phyloP scores from a whole-genome alignment of 1,140 invertebrate species.

The Platyscapa corneri region DNA sequence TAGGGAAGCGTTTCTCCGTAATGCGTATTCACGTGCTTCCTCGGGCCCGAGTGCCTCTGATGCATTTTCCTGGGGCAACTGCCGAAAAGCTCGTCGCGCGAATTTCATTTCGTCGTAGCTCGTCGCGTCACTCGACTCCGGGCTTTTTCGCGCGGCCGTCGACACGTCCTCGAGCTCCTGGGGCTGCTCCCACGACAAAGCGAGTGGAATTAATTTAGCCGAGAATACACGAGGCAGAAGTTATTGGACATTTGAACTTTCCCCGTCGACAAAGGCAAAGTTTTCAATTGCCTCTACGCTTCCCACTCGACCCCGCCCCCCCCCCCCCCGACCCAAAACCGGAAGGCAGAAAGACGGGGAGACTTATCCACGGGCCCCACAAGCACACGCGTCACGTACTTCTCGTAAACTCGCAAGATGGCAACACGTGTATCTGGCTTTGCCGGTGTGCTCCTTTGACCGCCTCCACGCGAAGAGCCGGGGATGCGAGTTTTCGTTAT shows the following conservation, averaged over 20 bases:
- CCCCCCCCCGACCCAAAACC: no score
- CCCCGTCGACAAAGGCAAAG: not conserved
- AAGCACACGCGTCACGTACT: conserved; percentile 37
- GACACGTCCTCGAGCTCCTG: not conserved
- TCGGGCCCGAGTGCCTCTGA: no score
- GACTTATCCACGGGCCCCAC: not conserved
- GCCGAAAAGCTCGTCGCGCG: not conserved
- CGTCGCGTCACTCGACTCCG: not conserved
- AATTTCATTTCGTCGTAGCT: not conserved
- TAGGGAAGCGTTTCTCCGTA: conserved; percentile 25
- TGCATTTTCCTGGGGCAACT: not conserved
- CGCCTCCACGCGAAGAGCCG: not conserved
- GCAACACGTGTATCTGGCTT: conserved; percentile 14
- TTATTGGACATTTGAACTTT: conserved; percentile 21
- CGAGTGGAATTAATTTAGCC: not conserved
- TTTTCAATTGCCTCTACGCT: conserved; percentile 9
- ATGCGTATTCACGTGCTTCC: conserved; percentile 52
- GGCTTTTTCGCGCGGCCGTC: not conserved
- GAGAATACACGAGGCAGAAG: not conserved
- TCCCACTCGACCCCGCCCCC: no score
- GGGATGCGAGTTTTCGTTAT: not conserved
- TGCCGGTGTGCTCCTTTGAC: not conserved
- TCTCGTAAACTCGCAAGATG: conserved; percentile 30
- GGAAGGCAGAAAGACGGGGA: not conserved
- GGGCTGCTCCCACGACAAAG: not conserved